phyloP scores from a whole-genome alignment of 2,113 vertebrate genomes.

The Megaceryle torquata region DNA sequence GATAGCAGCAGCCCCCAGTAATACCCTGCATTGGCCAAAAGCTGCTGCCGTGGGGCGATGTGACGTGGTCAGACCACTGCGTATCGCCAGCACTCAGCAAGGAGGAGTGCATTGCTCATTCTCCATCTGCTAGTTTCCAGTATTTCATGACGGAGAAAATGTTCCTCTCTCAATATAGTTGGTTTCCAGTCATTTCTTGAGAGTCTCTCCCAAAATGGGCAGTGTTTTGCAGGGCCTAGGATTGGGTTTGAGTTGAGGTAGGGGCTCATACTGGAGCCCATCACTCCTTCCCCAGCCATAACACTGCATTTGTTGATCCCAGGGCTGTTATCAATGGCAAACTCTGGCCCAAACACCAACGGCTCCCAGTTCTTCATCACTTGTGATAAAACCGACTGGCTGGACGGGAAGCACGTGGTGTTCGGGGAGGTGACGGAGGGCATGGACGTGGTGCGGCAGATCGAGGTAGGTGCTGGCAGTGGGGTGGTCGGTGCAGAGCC shows the following conservation, averaged over 20 bases:
- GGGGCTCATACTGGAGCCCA: not conserved
- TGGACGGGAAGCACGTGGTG: slow-evolving; percentile 93
- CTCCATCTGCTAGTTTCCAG: not conserved
- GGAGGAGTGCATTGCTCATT: rapidly evolving
- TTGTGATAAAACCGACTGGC: slow-evolving; percentile 91
- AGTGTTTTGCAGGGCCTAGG: rapidly evolving
- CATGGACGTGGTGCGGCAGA: slow-evolving; percentile 87
- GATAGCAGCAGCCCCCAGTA: not conserved
- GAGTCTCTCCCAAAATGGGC: not conserved
- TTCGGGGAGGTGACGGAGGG: slow-evolving; percentile 95
- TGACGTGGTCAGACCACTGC: rapidly evolving
- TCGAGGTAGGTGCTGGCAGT: slow-evolving; percentile 76
- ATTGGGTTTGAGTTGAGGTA: rapidly evolving
- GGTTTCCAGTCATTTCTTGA: not conserved
- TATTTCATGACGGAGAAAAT: not conserved
- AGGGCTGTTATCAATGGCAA: slow-evolving; percentile 92
- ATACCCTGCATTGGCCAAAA: rapidly evolving
- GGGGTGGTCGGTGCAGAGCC: rapidly evolving
- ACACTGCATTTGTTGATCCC: rapidly evolving
- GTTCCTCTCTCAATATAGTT: not conserved
- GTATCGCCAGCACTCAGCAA: not conserved
- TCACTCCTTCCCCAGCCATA: rapidly evolving
- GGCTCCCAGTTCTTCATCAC: slow-evolving; percentile 96
- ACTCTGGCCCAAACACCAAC: slow-evolving; percentile 88
- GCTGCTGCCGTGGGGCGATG: rapidly evolving